Evolutionary conservation across 2,113 vertebrate species (phyloP).

Genomic region (Orthonyx spaldingii): DNA sequence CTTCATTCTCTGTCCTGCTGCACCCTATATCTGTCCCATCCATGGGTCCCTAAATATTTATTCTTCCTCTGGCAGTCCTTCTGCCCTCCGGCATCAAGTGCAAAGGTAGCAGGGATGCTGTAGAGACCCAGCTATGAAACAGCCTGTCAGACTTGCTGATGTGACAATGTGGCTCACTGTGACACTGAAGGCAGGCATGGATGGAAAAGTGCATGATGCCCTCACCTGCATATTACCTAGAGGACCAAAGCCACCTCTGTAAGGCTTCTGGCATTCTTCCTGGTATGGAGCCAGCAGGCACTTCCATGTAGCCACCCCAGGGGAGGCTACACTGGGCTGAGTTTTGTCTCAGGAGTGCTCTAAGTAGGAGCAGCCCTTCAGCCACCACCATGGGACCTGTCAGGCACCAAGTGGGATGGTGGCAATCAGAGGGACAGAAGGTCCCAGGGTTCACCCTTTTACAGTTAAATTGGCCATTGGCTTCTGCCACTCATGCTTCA

Average conservation of each 20-base stretch:
- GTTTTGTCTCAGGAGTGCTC: neutral
- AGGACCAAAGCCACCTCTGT: neutral
- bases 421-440: neutral
- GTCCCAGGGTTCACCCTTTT: neutral
- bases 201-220: neutral
- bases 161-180: neutral
- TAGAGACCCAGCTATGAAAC: neutral
- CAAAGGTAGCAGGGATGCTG: neutral
- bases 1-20: neutral
- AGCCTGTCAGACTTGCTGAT: neutral
- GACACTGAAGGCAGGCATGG: neutral
- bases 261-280: neutral
- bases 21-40: neutral
- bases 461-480: neutral
- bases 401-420: neutral
- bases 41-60: neutral
- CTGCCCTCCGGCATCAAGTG: neutral
- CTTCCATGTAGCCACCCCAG: neutral
- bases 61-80: neutral
- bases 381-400: neutral
- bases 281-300: neutral
- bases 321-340: accelerated
- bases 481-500: neutral
- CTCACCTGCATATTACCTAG: neutral
- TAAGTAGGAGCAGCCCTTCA: neutral